Percentiles rank a stretch among this genome's conserved stretches.
Evolutionary conservation across 2,888 invertebrate species (phyloP).

Genomic region (Aporophyla nigra): DNA sequence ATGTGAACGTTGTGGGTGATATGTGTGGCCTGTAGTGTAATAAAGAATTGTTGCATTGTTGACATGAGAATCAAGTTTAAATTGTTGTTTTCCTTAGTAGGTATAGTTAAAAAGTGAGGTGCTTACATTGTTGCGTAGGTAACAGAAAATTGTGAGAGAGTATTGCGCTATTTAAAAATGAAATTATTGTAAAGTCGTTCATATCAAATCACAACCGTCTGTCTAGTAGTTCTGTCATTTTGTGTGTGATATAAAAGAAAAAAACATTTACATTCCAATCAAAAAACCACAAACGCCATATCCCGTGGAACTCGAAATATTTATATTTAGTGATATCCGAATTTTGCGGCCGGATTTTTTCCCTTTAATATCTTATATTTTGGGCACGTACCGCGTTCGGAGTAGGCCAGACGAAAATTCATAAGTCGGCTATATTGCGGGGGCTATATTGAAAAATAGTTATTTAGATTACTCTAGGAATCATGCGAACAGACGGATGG

Average conservation of each 20-base stretch:
- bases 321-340: conserved; percentile 76
- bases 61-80: conserved; percentile 12
- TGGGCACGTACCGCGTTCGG: conserved; percentile 78
- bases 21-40: conserved; percentile 48
- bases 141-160: background rate
- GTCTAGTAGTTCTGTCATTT: background rate
- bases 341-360: conserved; percentile 69
- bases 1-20: conserved; percentile 55
- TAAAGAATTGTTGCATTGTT: conserved; percentile 47
- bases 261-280: conserved; percentile 11
- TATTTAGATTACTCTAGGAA: conserved; percentile 81
- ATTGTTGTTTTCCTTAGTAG: background rate
- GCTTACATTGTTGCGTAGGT: background rate
- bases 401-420: conserved; percentile 84
- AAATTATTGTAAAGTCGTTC: background rate
- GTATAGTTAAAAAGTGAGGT: background rate
- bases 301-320: conserved; percentile 72
- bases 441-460: conserved; percentile 88
- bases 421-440: conserved; percentile 81
- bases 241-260: background rate
- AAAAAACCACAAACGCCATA: conserved; percentile 43
- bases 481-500: conserved; percentile 69
- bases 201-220: background rate
- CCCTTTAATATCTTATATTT: conserved; percentile 79
- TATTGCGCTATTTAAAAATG: background rate